A percentile compares a stretch with the other conserved stretches of the same genome.
phyloP scores from a whole-genome alignment of 1,140 invertebrate species.

The Steinernema khuongi region DNA sequence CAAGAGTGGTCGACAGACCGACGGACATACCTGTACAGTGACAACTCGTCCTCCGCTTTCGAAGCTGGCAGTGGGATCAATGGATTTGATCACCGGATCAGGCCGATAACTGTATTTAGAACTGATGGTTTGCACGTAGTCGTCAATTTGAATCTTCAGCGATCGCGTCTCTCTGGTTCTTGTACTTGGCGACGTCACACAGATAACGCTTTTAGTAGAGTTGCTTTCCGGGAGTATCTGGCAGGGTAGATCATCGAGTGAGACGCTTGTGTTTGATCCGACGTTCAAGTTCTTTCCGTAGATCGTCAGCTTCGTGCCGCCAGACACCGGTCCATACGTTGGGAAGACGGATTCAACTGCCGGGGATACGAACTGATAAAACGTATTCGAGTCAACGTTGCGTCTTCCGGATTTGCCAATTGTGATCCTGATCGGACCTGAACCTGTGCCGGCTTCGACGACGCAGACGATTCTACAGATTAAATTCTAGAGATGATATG shows the following conservation, averaged over 20 bases:
- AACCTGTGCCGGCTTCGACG: constrained; percentile 31
- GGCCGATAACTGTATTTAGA: constrained; percentile 70
- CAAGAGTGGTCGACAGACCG: neutral
- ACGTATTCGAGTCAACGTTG: constrained; percentile 37
- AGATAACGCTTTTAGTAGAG: constrained; percentile 78
- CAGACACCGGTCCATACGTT: constrained; percentile 79
- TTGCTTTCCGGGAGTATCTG: constrained; percentile 74
- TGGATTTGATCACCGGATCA: constrained; percentile 74
- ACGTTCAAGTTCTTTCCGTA: constrained; percentile 85
- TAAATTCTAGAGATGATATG: neutral
- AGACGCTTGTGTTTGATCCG: constrained; percentile 79
- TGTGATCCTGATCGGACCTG: constrained; percentile 48
- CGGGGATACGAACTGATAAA: constrained; percentile 65
- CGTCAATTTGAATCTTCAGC: constrained; percentile 71
- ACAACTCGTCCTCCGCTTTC: constrained; percentile 80
- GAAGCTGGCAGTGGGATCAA: constrained; percentile 59
- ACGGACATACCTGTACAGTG: constrained; percentile 62
- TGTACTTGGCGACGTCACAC: constrained; percentile 68
- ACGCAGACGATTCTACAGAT: constrained; percentile 37
- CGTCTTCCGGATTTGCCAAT: constrained; percentile 42
- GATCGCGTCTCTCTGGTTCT: constrained; percentile 65
- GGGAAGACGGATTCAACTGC: constrained; percentile 76
- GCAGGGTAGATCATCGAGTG: constrained; percentile 80
- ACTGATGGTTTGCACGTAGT: constrained; percentile 70
- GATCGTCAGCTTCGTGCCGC: constrained; percentile 84